Conservation (phyloP, 1,140 invertebrate genomes). For the Hyphantria cunea region DNA sequence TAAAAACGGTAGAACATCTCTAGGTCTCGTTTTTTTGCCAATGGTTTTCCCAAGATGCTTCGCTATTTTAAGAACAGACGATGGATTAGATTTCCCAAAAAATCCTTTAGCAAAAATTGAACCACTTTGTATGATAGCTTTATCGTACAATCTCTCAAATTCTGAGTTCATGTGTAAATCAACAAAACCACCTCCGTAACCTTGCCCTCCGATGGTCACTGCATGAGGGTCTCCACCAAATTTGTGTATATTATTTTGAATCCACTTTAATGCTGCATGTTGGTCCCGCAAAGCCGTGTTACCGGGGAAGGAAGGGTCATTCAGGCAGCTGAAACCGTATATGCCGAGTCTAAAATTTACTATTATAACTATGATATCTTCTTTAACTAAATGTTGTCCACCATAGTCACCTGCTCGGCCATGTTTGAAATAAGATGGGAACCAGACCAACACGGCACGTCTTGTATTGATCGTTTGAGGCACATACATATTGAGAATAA, state of each 20-base stretch:
- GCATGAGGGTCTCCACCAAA: constrained; percentile 87
- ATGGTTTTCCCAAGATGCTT: constrained; percentile 19
- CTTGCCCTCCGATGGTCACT: constrained; percentile 87
- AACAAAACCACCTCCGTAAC: constrained; percentile 82
- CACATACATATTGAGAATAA: constrained; percentile 52
- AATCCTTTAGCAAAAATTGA: constrained; percentile 25
- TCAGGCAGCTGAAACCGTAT: constrained; percentile 86
- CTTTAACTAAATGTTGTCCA: constrained; percentile 79
- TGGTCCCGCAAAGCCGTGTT: constrained; percentile 88
- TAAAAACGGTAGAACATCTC: constrained; percentile 30
- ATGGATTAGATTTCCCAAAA: constrained; percentile 17
- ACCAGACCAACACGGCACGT: constrained; percentile 85
- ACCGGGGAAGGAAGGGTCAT: constrained; percentile 83
- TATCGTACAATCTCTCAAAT: constrained; percentile 33
- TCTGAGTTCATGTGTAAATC: constrained; percentile 64
- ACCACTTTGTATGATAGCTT: constrained; percentile 44
- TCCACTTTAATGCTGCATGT: constrained; percentile 84
- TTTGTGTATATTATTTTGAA: constrained; percentile 83
- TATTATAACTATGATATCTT: constrained; percentile 82
- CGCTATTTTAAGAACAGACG: constrained; percentile 8
- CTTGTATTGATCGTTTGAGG: constrained; percentile 29
- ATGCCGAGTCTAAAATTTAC: constrained; percentile 84
- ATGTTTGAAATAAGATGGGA: constrained; percentile 85
- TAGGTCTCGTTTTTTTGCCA: not conserved
- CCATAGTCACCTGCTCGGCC: constrained; percentile 61